Percentiles rank a stretch among this genome's conserved stretches.
Evolutionary conservation across 2,888 invertebrate genomes (phyloP).

Genomic region (Agrotis clavis): DNA sequence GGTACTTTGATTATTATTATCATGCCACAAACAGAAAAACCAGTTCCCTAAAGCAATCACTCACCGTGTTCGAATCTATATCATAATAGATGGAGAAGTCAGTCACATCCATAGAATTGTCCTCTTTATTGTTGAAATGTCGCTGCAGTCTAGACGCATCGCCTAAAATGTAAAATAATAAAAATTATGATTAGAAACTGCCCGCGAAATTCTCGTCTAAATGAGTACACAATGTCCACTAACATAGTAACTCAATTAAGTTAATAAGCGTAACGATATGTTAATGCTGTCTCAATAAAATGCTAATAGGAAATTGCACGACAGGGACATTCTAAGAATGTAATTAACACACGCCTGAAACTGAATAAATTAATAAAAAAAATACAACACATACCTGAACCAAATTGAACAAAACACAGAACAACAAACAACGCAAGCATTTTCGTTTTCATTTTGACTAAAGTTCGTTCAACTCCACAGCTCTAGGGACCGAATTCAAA

Average conservation of each 20-base stretch:
- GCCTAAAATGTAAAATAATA: slow-evolving; percentile 44
- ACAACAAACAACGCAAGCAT: slow-evolving; percentile 71
- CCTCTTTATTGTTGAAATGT: slow-evolving; percentile 69
- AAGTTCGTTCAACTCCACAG: slow-evolving; percentile 73
- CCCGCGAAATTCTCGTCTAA: slow-evolving; percentile 14
- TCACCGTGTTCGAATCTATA: slow-evolving; percentile 85
- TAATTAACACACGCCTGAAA: slow-evolving; percentile 26
- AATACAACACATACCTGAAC: slow-evolving; percentile 73
- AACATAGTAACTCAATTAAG: slow-evolving; percentile 17
- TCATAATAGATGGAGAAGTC: slow-evolving; percentile 89
- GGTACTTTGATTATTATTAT: too few species aligned
- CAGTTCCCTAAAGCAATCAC: slow-evolving; percentile 5
- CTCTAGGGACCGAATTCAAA: slow-evolving; percentile 87
- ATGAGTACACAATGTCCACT: slow-evolving; percentile 9
- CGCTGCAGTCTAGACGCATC: slow-evolving; percentile 45
- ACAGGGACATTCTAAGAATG: slow-evolving; percentile 17
- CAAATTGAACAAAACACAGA: slow-evolving; percentile 70
- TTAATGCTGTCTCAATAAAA: slow-evolving; percentile 28
- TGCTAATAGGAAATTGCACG: slow-evolving; percentile 34
- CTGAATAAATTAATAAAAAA: slow-evolving; percentile 27
- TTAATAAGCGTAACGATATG: slow-evolving; percentile 42
- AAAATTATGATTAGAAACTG: slow-evolving; percentile 17
- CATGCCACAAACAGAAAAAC: neutral
- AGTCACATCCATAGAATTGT: slow-evolving; percentile 84
- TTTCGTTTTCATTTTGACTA: slow-evolving; percentile 80